phyloP scores from a whole-genome alignment of 2,113 vertebrate genomes.

The Oxyura jamaicensis region DNA sequence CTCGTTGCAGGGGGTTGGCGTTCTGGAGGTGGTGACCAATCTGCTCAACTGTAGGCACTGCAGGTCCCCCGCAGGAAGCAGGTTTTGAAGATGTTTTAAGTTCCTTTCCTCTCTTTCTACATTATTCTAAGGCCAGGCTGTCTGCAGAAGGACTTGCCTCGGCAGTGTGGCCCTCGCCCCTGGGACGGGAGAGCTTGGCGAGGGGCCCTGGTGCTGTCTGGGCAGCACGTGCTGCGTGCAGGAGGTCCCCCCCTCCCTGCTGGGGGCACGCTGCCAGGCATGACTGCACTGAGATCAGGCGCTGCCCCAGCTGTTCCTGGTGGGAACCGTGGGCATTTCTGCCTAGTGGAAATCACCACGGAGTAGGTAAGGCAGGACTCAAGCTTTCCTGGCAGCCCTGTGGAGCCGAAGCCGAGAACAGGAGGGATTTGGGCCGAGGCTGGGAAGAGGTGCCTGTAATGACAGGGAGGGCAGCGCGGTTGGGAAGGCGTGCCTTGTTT shows the following conservation, averaged over 20 bases:
- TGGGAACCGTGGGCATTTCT: background rate
- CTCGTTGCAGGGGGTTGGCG: background rate
- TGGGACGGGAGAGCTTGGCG: background rate
- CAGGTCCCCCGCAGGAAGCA: background rate
- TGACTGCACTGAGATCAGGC: rapidly evolving
- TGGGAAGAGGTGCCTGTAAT: constrained; percentile 23
- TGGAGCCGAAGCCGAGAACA: background rate
- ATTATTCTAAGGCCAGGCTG: background rate
- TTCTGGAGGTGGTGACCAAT: background rate
- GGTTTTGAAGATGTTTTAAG: background rate
- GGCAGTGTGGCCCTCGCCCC: background rate
- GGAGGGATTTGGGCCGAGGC: constrained; percentile 8
- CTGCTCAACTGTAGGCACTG: background rate
- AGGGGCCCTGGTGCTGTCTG: background rate
- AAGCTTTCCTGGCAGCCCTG: background rate
- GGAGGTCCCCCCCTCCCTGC: background rate
- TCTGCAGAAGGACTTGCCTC: background rate
- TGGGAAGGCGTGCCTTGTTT: constrained; percentile 46
- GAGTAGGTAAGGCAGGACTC: background rate
- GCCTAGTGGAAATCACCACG: background rate
- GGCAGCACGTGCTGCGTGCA: background rate
- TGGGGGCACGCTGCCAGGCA: background rate
- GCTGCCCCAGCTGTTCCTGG: background rate
- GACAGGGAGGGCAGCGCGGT: constrained; percentile 28
- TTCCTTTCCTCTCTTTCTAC: background rate